Conservation (phyloP, 2,113 vertebrate species). For the Pseudorhombus dupliciocellatus region DNA sequence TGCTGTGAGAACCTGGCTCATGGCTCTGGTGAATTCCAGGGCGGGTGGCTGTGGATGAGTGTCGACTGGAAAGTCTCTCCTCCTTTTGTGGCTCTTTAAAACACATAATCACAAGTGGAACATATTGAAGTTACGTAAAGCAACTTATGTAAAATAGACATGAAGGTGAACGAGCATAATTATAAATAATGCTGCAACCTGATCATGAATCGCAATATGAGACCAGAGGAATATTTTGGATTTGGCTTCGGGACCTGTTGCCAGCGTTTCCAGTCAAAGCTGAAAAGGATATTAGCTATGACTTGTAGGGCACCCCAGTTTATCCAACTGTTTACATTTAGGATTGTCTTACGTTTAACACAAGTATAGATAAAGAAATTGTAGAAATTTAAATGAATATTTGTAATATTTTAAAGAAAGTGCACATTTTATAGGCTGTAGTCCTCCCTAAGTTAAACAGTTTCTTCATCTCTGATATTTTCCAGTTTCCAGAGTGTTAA, state of each 20-base stretch:
- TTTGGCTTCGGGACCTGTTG: conserved; percentile 4
- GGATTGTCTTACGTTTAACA: too few species aligned
- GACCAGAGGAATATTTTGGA: conserved; percentile 27
- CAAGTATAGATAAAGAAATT: too few species aligned
- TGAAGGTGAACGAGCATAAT: conserved; percentile 24
- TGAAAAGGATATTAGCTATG: too few species aligned
- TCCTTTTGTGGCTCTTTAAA: conserved; percentile 1
- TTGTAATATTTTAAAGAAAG: too few species aligned
- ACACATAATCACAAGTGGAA: not conserved
- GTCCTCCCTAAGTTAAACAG: too few species aligned
- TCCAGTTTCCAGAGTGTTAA: too few species aligned
- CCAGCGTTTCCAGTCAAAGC: conserved; percentile 6
- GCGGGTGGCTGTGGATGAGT: conserved; percentile 21
- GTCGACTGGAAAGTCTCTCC: conserved; percentile 7
- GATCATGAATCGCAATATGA: not conserved
- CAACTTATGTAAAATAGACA: conserved; percentile 58
- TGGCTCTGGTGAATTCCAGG: not conserved
- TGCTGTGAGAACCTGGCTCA: not conserved
- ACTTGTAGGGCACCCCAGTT: too few species aligned
- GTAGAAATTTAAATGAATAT: too few species aligned
- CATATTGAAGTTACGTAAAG: conserved; percentile 43
- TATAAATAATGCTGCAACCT: conserved; percentile 53
- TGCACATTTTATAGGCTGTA: too few species aligned
- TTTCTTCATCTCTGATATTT: too few species aligned
- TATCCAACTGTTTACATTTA: too few species aligned